These are phyloP conservation scores for Agriopis marginaria DNA, from an alignment of 2,888 invertebrate species.

Conservation along the genomic window DNA sequence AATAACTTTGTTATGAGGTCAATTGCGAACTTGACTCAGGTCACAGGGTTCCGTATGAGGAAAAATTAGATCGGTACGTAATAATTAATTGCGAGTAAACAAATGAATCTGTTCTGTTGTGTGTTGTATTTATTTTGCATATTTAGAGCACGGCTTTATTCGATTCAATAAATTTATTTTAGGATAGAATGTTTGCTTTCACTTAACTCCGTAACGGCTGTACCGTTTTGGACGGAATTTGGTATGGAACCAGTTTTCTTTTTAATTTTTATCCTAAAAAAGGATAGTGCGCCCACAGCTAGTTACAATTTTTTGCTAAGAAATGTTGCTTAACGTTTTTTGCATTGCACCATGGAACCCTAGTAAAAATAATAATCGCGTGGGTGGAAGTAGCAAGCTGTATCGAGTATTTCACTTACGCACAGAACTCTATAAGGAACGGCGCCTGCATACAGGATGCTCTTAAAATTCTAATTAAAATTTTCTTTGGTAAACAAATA, in stretches of 20 bases:
- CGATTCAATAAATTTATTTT: too few species aligned
- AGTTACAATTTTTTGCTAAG: not conserved
- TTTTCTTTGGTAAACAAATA: slow-evolving; percentile 28
- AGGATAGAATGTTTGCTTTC: too few species aligned
- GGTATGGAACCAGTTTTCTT: too few species aligned
- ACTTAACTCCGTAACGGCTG: too few species aligned
- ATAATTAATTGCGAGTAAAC: too few species aligned
- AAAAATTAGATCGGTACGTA: not conserved
- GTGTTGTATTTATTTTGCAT: not conserved
- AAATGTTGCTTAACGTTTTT: not conserved
- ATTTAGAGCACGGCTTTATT: not conserved
- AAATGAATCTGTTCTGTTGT: too few species aligned
- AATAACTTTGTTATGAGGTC: slow-evolving; percentile 8
- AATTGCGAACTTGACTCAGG: slow-evolving; percentile 7
- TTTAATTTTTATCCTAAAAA: too few species aligned
- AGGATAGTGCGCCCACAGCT: too few species aligned
- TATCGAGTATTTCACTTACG: not conserved
- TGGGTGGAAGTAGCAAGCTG: slow-evolving; percentile 2
- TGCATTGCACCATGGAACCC: not conserved
- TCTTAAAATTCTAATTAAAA: slow-evolving; percentile 11
- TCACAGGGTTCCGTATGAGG: slow-evolving; percentile 9
- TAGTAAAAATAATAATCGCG: slow-evolving; percentile 13
- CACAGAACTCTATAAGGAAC: slow-evolving; percentile 7
- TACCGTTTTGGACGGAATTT: too few species aligned
- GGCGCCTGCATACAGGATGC: slow-evolving; percentile 23